phyloP scores from a whole-genome alignment of 2,113 vertebrate species.

The Cyprinodon brontotheroides region DNA sequence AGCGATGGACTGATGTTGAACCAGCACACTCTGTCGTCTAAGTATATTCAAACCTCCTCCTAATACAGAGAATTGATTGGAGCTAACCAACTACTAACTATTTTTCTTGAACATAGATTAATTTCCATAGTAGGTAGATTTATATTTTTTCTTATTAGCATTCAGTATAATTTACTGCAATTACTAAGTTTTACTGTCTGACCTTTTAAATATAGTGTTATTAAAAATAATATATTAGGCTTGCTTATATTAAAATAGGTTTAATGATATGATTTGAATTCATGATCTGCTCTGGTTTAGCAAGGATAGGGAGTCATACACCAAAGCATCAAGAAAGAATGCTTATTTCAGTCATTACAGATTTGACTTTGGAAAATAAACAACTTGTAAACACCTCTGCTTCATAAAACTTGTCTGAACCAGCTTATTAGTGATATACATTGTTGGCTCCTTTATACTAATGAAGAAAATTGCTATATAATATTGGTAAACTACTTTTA shows the following conservation, averaged over 20 bases:
- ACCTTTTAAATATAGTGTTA: not conserved
- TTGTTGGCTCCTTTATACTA: not conserved
- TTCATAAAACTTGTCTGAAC: not conserved
- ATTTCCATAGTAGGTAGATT: too few relatives aligned
- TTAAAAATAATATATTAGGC: too few relatives aligned
- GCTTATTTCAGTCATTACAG: not conserved
- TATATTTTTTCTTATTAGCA: too few relatives aligned
- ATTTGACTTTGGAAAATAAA: not conserved
- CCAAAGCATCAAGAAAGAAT: not conserved
- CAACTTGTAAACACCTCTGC: not conserved
- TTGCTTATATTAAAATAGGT: too few relatives aligned
- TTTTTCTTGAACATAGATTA: too few relatives aligned
- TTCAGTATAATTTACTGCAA: too few relatives aligned
- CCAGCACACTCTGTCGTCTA: too few relatives aligned
- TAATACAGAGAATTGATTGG: too few relatives aligned
- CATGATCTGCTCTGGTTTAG: not conserved
- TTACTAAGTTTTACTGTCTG: not conserved
- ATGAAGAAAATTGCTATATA: not conserved
- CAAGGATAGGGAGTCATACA: not conserved
- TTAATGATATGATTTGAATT: not conserved
- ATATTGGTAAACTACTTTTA: slow-evolving; percentile 5
- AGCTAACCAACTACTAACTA: too few relatives aligned
- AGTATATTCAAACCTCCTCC: too few relatives aligned
- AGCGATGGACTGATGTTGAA: too few relatives aligned
- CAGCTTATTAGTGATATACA: not conserved